Evolutionary conservation across 1,140 invertebrate genomes (phyloP), one percentile per base, ranked within the genome.

Genomic region (Pectinophora gossypiella): DNA sequence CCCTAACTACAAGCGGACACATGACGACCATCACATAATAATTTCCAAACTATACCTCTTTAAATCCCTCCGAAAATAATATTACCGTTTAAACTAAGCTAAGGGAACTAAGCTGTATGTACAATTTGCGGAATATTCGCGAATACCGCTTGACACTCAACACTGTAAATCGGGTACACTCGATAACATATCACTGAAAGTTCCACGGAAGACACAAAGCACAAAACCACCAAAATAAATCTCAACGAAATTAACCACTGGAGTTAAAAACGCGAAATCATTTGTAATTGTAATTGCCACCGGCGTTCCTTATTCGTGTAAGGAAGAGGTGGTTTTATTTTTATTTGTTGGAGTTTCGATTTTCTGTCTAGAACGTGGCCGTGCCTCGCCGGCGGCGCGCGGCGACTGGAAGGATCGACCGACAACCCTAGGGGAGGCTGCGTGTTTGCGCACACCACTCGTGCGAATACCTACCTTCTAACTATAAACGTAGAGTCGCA

Each of bases 401-500:
- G 72, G 72, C 74, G 76, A 86, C 83, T 86, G 83, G 67, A 71
- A 75, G 77, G 78, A 86, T 86, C 83, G 83, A 86, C 75, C 73
- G 69, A 53, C 71, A 69, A 75, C 75, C 80, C 78, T 69, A 72
- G 78, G 80, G 80, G 80, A 86, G 80, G 80, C 76, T 84, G 80
- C 73, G 79, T 79, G 69, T 74, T 65, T 64, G 73, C 70, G 70
- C 67, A 61, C 49, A 16, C 0, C 36, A 19, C 5, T 7, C 51
- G 22, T 42, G 32, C 59, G 12, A 76, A 58, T 55, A 19, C 57
- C 45, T 32, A 64, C 64, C 58, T 61, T 50, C 53, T 20, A 15
- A 20, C 40, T 36, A 36, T 16, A 9, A 22, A 15, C 59, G 61
- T 73, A 84, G 1, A 21, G 42, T 15, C 16, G 38, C 21, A 57